These are phyloP conservation scores for Campaea margaritaria DNA, from an alignment of 2,888 invertebrate species.

Conservation along the genomic window DNA sequence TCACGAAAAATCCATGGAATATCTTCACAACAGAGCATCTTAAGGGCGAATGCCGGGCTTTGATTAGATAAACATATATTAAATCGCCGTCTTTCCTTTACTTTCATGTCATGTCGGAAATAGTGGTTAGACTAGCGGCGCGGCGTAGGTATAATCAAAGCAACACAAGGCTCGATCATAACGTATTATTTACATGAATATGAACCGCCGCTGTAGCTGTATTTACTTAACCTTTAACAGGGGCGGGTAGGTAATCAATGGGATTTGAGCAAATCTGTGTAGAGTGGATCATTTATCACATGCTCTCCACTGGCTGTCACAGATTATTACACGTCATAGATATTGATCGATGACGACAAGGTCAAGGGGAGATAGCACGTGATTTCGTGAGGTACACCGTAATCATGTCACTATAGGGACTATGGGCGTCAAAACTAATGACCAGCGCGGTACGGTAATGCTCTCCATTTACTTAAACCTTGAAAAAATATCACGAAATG, in stretches of 20 bases:
- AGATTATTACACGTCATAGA: slow-evolving; percentile 55
- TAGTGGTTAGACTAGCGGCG: slow-evolving; percentile 16
- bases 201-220: slow-evolving; percentile 10
- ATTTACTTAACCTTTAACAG: slow-evolving; percentile 32
- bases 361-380: slow-evolving; percentile 65
- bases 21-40: slow-evolving; percentile 16
- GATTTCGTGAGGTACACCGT: slow-evolving; percentile 52
- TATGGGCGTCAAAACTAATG: slow-evolving; percentile 52
- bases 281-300: slow-evolving; percentile 61
- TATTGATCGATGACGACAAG: slow-evolving; percentile 76
- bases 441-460: slow-evolving; percentile 49
- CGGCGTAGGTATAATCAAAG: slow-evolving; percentile 7
- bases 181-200: slow-evolving; percentile 12
- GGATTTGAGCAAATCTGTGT: slow-evolving; percentile 49
- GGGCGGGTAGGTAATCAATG: slow-evolving; percentile 48
- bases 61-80: slow-evolving; percentile 17
- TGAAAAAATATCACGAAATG: slow-evolving; percentile 34
- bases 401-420: slow-evolving; percentile 44
- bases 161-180: slow-evolving; percentile 3
- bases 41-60: slow-evolving; percentile 9
- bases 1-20: slow-evolving; percentile 20
- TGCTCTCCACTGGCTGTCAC: slow-evolving; percentile 44
- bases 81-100: slow-evolving; percentile 15
- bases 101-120: slow-evolving; percentile 7
- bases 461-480: slow-evolving; percentile 47